A percentile compares a stretch with the other conserved stretches of the same genome.
These are phyloP conservation scores for Eupithecia abbreviata DNA, from an alignment of 2,888 invertebrate species.

Conservation along the genomic window DNA sequence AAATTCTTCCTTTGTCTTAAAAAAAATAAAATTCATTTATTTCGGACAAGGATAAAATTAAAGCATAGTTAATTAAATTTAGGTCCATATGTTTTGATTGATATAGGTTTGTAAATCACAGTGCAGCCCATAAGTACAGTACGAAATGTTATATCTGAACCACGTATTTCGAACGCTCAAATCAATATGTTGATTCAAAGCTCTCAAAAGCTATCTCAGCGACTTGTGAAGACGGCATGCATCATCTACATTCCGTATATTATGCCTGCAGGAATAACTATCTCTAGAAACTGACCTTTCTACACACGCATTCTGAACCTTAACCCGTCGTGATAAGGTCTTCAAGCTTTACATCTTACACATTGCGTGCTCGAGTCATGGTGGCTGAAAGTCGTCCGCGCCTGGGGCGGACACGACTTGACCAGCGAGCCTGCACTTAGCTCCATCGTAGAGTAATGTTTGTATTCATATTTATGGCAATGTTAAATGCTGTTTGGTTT, in stretches of 20 bases:
- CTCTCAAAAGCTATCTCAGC: constrained; percentile 23
- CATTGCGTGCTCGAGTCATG: constrained; percentile 58
- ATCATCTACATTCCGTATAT: constrained; percentile 39
- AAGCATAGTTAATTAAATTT: not conserved
- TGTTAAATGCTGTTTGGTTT: constrained; percentile 43
- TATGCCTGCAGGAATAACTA: constrained; percentile 30
- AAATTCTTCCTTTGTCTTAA: not conserved
- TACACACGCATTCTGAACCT: constrained; percentile 13
- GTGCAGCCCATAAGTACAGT: not conserved
- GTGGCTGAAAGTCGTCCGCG: constrained; percentile 62
- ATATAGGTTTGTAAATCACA: not conserved
- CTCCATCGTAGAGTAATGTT: constrained; percentile 46
- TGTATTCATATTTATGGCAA: constrained; percentile 52
- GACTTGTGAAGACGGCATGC: constrained; percentile 32
- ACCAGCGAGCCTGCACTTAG: constrained; percentile 58
- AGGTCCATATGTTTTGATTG: not conserved
- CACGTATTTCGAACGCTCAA: not conserved
- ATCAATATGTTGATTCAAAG: not conserved
- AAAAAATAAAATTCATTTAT: too few relatives aligned
- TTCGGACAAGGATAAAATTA: too few relatives aligned
- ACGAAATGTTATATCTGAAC: not conserved
- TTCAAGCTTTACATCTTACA: constrained; percentile 35
- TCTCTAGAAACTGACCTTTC: constrained; percentile 18
- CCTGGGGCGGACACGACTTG: constrained; percentile 71
- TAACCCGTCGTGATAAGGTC: constrained; percentile 21